Evolutionary conservation across 2,888 invertebrate genomes (phyloP).

Genomic region (Anaspis maculata): DNA sequence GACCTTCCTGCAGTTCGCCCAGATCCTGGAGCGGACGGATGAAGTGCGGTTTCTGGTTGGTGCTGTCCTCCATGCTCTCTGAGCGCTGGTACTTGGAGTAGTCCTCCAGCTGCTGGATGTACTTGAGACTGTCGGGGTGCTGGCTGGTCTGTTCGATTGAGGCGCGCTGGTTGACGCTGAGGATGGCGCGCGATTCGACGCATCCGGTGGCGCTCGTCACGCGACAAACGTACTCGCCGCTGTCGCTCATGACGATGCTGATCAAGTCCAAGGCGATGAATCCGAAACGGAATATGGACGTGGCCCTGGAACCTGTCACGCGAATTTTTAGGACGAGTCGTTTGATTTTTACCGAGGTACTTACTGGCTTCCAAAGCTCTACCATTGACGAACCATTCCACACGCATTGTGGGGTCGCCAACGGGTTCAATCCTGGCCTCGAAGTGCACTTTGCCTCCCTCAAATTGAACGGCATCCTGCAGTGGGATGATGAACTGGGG

Average conservation of each 20-base stretch:
- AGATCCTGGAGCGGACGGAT: slow-evolving; percentile 80
- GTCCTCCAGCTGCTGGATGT: slow-evolving; percentile 85
- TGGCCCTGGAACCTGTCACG: slow-evolving; percentile 93
- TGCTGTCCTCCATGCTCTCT: slow-evolving; percentile 74
- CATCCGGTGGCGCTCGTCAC: slow-evolving; percentile 80
- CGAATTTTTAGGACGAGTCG: slow-evolving; percentile 10
- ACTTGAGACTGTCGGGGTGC: slow-evolving; percentile 85
- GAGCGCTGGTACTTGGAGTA: slow-evolving; percentile 79
- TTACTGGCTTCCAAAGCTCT: slow-evolving; percentile 85
- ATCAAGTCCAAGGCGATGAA: slow-evolving; percentile 91
- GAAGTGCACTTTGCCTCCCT: slow-evolving; percentile 91
- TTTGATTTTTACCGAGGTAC: slow-evolving; percentile 35
- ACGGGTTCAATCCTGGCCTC: slow-evolving; percentile 96
- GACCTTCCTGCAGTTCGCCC: slow-evolving; percentile 81
- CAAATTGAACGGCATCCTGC: slow-evolving; percentile 70
- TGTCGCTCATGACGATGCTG: slow-evolving; percentile 76
- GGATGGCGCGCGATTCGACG: slow-evolving; percentile 74
- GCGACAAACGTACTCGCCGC: slow-evolving; percentile 85
- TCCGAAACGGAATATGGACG: slow-evolving; percentile 93
- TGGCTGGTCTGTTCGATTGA: slow-evolving; percentile 82
- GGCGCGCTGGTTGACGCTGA: slow-evolving; percentile 73
- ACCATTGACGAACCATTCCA: slow-evolving; percentile 94
- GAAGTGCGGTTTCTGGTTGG: slow-evolving; percentile 76
- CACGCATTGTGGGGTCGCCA: slow-evolving; percentile 92
- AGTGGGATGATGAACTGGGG: slow-evolving; percentile 88